Percentiles rank a stretch among this genome's conserved stretches.
These are phyloP conservation scores for Actinernus sp. DNA, from an alignment of 92 coral and sea anemone species.

Conservation along the genomic window DNA sequence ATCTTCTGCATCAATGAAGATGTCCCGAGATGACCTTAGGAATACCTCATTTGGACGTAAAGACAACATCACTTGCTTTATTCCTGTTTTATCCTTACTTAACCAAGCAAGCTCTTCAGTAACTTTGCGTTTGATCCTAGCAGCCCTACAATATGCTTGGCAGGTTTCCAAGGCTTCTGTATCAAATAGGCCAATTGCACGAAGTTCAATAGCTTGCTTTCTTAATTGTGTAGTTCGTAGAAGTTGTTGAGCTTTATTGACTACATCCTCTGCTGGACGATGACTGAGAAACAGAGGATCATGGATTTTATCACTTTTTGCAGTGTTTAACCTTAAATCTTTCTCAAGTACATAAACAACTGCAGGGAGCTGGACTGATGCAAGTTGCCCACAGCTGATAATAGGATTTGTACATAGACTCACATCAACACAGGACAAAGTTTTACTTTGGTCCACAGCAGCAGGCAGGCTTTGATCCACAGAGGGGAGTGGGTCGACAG, in stretches of 20 bases:
- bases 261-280: slow-evolving; percentile 26
- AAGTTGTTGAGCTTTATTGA: slow-evolving; percentile 3
- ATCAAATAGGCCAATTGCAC: slow-evolving; percentile 11
- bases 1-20: slow-evolving; percentile 20
- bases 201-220: slow-evolving; percentile 3
- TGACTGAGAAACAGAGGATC: slow-evolving; percentile 8
- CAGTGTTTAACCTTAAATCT: background rate
- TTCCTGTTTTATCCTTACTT: slow-evolving; percentile 1
- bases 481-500: no score
- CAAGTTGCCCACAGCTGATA: slow-evolving; percentile 24
- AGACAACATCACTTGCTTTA: slow-evolving; percentile 9
- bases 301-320: background rate
- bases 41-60: slow-evolving; percentile 37
- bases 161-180: background rate
- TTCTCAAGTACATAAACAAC: background rate
- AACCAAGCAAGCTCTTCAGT: slow-evolving; percentile 22
- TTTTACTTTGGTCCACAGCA: no score
- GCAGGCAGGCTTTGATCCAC: no score
- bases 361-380: slow-evolving; percentile 8
- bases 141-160: slow-evolving; percentile 13
- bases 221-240: background rate
- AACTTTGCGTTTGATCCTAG: slow-evolving; percentile 13
- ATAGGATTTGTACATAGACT: slow-evolving; percentile 35
- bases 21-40: background rate
- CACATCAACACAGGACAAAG: no score